These are phyloP conservation scores for Coelogynopora nodosa DNA, from an alignment of 2,888 invertebrate genomes.

Conservation along the genomic window DNA sequence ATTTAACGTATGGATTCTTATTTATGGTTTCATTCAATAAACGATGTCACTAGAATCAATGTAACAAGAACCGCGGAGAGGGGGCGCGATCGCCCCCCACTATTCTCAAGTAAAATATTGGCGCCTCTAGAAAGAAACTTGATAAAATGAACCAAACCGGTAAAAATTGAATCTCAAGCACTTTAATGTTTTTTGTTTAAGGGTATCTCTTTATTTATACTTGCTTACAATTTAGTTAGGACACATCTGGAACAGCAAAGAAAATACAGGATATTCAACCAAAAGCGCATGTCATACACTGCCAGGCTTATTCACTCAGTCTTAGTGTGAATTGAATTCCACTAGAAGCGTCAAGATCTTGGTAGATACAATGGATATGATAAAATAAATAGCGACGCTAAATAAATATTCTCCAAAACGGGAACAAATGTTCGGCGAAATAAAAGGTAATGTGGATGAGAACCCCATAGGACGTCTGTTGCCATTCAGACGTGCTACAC, in stretches of 20 bases:
- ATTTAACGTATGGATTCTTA: no score
- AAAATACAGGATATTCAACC: neutral
- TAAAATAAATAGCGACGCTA: neutral
- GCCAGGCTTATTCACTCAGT: neutral
- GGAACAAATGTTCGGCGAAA: neutral
- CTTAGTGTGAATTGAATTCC: neutral
- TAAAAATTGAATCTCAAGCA: no score
- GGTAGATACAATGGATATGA: neutral
- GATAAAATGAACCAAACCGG: no score
- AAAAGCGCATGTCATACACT: neutral
- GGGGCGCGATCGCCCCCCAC: no score
- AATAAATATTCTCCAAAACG: slow-evolving; percentile 10
- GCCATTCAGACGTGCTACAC: slow-evolving; percentile 7
- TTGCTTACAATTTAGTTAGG: no score
- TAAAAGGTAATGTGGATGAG: neutral
- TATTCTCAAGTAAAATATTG: no score
- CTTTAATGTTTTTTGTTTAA: no score
- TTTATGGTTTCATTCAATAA: no score
- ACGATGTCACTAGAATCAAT: neutral
- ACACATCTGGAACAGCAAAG: neutral
- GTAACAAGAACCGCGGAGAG: neutral
- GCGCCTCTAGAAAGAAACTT: no score
- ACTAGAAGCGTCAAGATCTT: no score
- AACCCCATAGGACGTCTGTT: neutral
- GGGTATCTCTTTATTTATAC: no score